These are phyloP conservation scores for Oreochromis niloticus DNA, from an alignment of 2,113 vertebrate genomes.

Conservation along the genomic window DNA sequence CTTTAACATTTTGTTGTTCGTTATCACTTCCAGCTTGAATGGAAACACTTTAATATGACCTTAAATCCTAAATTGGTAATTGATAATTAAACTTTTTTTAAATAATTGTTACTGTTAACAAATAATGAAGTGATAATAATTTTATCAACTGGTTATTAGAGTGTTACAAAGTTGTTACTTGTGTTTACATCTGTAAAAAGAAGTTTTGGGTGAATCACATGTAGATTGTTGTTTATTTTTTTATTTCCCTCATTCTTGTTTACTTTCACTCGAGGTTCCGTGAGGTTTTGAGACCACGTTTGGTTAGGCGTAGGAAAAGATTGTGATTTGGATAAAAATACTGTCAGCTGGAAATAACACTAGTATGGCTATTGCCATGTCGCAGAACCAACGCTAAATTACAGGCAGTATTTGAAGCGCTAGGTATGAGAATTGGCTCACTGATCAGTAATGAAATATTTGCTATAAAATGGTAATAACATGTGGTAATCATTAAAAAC, in stretches of 20 bases:
- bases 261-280: neutral
- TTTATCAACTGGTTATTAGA: neutral
- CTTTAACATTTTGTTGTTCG: neutral
- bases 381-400: fast-evolving
- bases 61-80: neutral
- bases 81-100: neutral
- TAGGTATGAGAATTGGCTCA: neutral
- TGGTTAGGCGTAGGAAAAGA: neutral
- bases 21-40: neutral
- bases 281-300: neutral
- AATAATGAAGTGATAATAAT: neutral
- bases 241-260: neutral
- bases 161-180: neutral
- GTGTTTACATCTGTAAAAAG: neutral
- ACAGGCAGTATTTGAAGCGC: neutral
- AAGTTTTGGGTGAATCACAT: neutral
- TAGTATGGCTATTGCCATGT: neutral
- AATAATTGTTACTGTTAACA: neutral
- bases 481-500: fast-evolving
- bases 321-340: neutral
- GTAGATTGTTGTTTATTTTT: neutral
- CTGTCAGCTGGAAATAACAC: neutral
- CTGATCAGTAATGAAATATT: neutral
- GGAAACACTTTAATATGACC: neutral
- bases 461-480: neutral